Evolutionary conservation across 2,888 invertebrate species (phyloP), one percentile per base, ranked within the genome.

Genomic region (Morinoia aosen): DNA sequence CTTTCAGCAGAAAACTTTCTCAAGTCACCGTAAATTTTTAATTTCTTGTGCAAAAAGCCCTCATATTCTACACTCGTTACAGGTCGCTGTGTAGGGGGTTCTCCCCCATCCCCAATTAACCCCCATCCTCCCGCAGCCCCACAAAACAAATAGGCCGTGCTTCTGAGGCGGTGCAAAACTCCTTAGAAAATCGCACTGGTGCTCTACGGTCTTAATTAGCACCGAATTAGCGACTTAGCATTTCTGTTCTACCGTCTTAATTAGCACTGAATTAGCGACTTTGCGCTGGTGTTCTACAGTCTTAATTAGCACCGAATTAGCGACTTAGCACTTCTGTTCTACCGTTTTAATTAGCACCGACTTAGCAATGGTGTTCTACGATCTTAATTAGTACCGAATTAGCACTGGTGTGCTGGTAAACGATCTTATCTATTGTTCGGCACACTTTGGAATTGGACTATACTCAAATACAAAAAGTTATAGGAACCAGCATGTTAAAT

Each of bases 141-240:
- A 10, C 58, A 56, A 14, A 57, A 93, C 93, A 93, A 93, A 93
- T 93, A 57, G 93, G 40, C 56, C 11, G 48, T 48, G 93, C 48
- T 93, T 33, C 93, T 25, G 33, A 5, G 16, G 57, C n/a, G 93
- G 57, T 56, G 93, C 33, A 93, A 93, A 93, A 93, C 93, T 56
- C 93, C 48, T 48, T 48, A 33, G 57, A 93, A 93, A 93, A 93
- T 93, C 93, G 48, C 58, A 12, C 93, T 33, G 57, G 93, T 48
- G 93, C 93, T 93, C 93, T 33, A 39, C 39, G 12, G 93, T 93
- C 93, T 93, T 57, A 93, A 93, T 93, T 93, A 93, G 93, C 33
- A 57, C 76, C 76, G 76, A 76, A 16, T 76, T 61, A 61, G 61
- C 61, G 61, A 61, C 61, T 61, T 76, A 19, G 76, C 76, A 76